These are phyloP conservation scores for Dicyrtomina minuta DNA, from an alignment of 2,888 invertebrate species.

Conservation along the genomic window DNA sequence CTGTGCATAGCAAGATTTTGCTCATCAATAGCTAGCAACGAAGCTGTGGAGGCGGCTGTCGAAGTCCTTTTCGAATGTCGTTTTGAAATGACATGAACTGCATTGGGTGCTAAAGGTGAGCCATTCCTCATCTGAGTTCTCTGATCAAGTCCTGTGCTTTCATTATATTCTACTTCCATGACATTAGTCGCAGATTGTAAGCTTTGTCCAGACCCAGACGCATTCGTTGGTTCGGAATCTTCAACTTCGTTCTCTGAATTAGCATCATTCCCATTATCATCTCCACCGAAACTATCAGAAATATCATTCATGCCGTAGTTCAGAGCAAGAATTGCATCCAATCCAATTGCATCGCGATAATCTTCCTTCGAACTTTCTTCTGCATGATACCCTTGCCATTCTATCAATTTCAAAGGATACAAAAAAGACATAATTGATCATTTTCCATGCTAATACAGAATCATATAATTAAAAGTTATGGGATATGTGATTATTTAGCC, in stretches of 20 bases:
- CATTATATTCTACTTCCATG: slow-evolving; percentile 12
- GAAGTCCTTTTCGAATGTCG: too few relatives aligned
- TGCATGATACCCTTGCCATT: slow-evolving; percentile 23
- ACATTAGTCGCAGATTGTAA: neutral
- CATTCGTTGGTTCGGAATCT: neutral
- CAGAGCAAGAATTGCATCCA: slow-evolving; percentile 21
- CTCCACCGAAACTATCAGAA: neutral
- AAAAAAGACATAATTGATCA: too few relatives aligned
- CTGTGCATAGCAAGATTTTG: neutral
- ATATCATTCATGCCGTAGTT: neutral
- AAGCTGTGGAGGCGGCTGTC: neutral
- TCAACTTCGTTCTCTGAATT: neutral
- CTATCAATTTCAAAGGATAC: slow-evolving; percentile 3
- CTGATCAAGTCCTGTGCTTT: neutral
- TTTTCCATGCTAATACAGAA: too few relatives aligned
- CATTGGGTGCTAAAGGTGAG: slow-evolving; percentile 5
- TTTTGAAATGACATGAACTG: neutral
- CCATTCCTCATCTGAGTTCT: neutral
- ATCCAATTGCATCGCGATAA: slow-evolving; percentile 12
- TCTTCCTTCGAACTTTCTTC: slow-evolving; percentile 19
- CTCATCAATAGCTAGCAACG: too few relatives aligned
- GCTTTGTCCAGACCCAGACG: neutral
- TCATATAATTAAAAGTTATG: too few relatives aligned
- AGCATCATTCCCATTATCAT: neutral
- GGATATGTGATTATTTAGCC: too few relatives aligned